Percentiles rank a stretch among this genome's conserved stretches.
Evolutionary conservation across 1,140 invertebrate species (phyloP).

Genomic region (Tetramorium alpestre): DNA sequence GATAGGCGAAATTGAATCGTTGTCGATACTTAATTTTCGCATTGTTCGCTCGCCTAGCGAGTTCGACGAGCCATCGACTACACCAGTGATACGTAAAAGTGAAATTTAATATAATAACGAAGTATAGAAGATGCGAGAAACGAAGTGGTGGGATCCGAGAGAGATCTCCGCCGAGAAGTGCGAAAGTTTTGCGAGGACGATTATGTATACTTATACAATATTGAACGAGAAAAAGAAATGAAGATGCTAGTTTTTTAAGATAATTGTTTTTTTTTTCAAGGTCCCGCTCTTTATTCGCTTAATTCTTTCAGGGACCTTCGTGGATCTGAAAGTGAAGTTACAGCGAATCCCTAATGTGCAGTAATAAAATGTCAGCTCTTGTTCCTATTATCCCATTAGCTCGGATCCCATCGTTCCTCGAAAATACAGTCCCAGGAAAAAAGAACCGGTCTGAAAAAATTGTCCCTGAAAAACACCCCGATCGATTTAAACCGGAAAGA

Average conservation of each 20-base stretch:
- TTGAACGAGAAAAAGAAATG: constrained; percentile 47
- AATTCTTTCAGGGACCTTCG: not conserved
- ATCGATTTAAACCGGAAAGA: not conserved
- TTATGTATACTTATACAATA: constrained; percentile 63
- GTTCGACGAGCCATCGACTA: constrained; percentile 46
- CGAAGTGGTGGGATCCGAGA: not conserved
- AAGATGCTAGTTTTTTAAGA: constrained; percentile 70
- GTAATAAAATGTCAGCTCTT: not conserved
- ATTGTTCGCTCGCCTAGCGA: constrained; percentile 59
- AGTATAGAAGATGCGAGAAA: not conserved
- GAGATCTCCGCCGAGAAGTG: not conserved
- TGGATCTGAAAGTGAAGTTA: not conserved
- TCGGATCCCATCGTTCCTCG: not conserved
- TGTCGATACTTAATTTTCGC: constrained; percentile 65
- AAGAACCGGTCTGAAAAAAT: not conserved
- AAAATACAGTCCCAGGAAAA: not conserved
- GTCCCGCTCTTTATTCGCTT: not conserved
- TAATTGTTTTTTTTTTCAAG: constrained; percentile 56
- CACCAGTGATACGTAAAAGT: constrained; percentile 36
- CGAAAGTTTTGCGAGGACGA: constrained; percentile 55
- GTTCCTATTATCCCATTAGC: not conserved
- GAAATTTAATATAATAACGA: constrained; percentile 32
- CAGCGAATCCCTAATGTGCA: not conserved
- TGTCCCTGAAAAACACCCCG: no score
- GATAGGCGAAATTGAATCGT: constrained; percentile 59